Conservation (phyloP, 2,888 invertebrate genomes). For the Sinodicranocentrus sp. region DNA sequence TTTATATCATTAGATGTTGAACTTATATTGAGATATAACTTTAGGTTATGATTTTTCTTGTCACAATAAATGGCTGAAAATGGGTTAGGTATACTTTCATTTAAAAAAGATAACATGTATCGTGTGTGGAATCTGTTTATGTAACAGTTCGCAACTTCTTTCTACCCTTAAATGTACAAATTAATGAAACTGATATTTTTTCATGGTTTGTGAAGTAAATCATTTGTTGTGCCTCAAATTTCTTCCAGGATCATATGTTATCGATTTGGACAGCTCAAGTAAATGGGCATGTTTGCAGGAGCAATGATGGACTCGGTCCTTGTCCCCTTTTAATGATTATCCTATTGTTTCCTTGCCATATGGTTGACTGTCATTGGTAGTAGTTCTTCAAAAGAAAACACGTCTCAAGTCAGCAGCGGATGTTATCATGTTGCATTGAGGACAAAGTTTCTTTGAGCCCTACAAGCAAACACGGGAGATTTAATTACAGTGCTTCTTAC, state of each 20-base stretch:
- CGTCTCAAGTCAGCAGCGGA: conserved; percentile 91
- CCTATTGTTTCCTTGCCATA: neutral
- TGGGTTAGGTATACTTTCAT: neutral
- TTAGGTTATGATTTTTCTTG: no score
- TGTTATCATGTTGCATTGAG: conserved; percentile 96
- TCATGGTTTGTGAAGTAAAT: conserved; percentile 1
- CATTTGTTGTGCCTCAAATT: neutral
- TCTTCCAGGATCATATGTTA: conserved; percentile 3
- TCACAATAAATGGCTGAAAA: neutral
- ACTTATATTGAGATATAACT: no score
- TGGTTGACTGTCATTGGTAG: neutral
- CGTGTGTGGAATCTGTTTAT: neutral
- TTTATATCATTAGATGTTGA: no score
- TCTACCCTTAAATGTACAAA: neutral
- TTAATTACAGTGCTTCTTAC: neutral
- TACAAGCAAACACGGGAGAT: conserved; percentile 77
- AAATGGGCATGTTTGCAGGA: neutral
- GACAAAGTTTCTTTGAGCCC: conserved; percentile 95
- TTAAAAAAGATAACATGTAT: conserved; percentile 11
- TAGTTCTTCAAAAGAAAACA: conserved; percentile 88
- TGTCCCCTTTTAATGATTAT: neutral
- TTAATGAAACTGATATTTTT: conserved; percentile 10
- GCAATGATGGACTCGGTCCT: neutral
- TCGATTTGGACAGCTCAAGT: conserved; percentile 12
- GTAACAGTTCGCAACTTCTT: neutral